Conservation (phyloP, 2,797 vertebrate species). For the Sebastes flavidus region DNA sequence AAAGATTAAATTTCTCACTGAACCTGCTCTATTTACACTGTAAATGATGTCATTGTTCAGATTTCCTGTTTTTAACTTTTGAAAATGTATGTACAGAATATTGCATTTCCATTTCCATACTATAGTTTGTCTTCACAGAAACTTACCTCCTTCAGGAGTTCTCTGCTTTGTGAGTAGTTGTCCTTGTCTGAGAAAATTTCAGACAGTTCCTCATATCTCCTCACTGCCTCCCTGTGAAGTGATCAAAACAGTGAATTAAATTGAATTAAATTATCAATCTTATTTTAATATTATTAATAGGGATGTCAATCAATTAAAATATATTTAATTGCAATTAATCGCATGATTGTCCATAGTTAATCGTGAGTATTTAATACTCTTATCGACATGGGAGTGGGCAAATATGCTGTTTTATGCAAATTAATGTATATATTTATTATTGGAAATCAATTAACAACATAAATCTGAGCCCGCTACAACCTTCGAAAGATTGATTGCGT, state of each 20-base stretch:
- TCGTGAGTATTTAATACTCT: too few relatives aligned
- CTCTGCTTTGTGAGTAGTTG: conserved; percentile 92
- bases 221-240: conserved; percentile 81
- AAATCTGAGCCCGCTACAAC: too few relatives aligned
- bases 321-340: too few relatives aligned
- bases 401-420: too few relatives aligned
- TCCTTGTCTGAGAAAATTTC: conserved; percentile 92
- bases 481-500: fast-evolving
- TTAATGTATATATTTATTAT: too few relatives aligned
- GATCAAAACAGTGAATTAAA: neutral
- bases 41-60: neutral
- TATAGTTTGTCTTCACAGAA: neutral
- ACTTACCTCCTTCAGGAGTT: conserved; percentile 88
- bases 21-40: conserved; percentile 2
- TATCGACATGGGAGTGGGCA: too few relatives aligned
- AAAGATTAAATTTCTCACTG: conserved; percentile 1
- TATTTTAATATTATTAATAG: neutral
- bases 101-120: neutral
- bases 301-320: too few relatives aligned
- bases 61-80: neutral
- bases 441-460: too few relatives aligned
- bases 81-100: neutral
- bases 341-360: too few relatives aligned
- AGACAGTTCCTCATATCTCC: conserved; percentile 85
- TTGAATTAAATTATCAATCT: neutral